Percentiles rank a stretch among this genome's conserved stretches.
These are phyloP conservation scores for Eilema sororculum DNA, from an alignment of 2,888 invertebrate species.

Conservation along the genomic window DNA sequence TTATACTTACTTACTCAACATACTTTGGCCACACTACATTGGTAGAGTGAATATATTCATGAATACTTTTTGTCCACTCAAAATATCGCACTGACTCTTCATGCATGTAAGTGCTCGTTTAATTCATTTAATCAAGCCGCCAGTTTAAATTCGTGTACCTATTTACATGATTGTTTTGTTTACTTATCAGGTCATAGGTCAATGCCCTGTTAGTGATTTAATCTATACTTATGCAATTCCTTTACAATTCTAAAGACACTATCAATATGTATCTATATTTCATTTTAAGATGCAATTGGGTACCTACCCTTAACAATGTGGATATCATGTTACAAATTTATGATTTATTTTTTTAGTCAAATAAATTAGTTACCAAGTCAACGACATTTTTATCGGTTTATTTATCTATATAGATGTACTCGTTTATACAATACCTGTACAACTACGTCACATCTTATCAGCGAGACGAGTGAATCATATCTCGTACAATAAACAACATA, in stretches of 20 bases:
- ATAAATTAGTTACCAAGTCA: constrained; percentile 6
- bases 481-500: constrained; percentile 50
- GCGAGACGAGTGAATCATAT: constrained; percentile 59
- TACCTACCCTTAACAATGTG: background rate
- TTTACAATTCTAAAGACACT: background rate
- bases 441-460: constrained; percentile 60
- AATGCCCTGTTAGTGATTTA: constrained; percentile 48
- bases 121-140: constrained; percentile 49
- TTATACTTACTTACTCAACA: constrained; percentile 39
- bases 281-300: background rate
- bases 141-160: constrained; percentile 38
- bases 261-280: background rate
- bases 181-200: constrained; percentile 52
- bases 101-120: constrained; percentile 45
- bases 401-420: background rate
- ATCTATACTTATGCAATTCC: constrained; percentile 24
- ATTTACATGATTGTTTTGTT: constrained; percentile 54
- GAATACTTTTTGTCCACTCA: background rate
- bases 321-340: background rate
- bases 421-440: constrained; percentile 37
- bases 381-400: background rate
- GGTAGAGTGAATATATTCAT: constrained; percentile 16
- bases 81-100: constrained; percentile 19
- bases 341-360: background rate
- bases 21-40: constrained; percentile 18